Base-by-base conservation (phyloP, 2,888 invertebrate species). In the Eupithecia vulgata region DNA sequence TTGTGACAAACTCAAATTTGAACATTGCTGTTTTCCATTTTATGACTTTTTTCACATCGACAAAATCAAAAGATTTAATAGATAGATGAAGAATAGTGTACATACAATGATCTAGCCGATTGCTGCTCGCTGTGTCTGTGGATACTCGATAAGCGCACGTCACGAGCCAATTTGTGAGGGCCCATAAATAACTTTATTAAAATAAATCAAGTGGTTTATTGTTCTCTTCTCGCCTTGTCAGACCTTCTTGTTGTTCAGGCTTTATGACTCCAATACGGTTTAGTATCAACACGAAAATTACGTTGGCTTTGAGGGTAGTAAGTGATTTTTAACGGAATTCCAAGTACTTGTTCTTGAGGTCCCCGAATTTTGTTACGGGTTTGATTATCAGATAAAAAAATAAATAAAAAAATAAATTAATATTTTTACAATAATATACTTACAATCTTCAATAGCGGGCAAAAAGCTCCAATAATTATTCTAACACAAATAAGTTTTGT, bases 101-200 rank as follows among this genome's bases (percentile, higher is more conserved):
- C 8, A n/a, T 37, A 21, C 30, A 61, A 30, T 62, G 15, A 57
- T 45, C 21, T 35, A 70, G 67, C 72, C 67, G 61, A 67, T 35
- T 30, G 5, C 1, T 37, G n/a, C 17, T 17, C 61, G 71, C 73
- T 71, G 70, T 68, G 70, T 35, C 75, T 72, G 73, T 75, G 76
- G 87, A 88, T 88, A 85, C 87, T 90, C 90, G 91, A 92, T 92
- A 92, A 90, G 85, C 85, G 78, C 88, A 87, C 86, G 90, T 90
- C 91, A 89, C 87, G 88, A 90, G 86, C 89, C 92, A 93, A 93
- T 93, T 92, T 93, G 93, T 92, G 88, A 87, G 85, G 83, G 88
- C 85, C 87, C 91, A 93, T 94, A 93, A 93, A 93, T 93, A 91
- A 92, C 86, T 91, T 92, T 92, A 93, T 93, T 92, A 92, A 91